These are phyloP conservation scores for Branchinecta lindahli DNA, from an alignment of 1,140 invertebrate species.

Conservation along the genomic window DNA sequence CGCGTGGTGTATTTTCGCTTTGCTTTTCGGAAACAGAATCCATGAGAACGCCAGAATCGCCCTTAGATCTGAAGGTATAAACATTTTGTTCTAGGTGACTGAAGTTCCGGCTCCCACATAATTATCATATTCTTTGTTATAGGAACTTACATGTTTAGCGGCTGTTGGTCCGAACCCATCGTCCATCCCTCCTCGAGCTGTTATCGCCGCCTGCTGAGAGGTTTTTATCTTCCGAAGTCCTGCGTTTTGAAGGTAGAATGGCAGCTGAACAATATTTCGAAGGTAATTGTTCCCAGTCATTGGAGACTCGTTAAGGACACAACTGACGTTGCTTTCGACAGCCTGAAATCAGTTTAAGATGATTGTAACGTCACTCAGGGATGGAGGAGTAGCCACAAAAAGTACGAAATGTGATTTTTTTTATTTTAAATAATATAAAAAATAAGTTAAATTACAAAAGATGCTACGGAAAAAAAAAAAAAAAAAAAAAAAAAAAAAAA, in stretches of 20 bases:
- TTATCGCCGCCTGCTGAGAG: conserved; percentile 57
- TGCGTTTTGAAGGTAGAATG: conserved; percentile 94
- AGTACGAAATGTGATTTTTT: too few species aligned
- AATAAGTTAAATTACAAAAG: background rate
- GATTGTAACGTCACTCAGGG: too few species aligned
- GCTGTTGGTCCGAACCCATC: conserved; percentile 31
- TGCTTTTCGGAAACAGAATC: too few species aligned
- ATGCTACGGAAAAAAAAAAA: conserved; percentile 14
- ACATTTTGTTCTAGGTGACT: too few species aligned
- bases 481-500: conserved; percentile 18
- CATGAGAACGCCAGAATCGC: too few species aligned
- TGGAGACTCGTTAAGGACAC: conserved; percentile 69
- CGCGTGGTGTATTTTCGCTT: too few species aligned
- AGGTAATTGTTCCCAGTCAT: conserved; percentile 64
- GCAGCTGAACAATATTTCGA: conserved; percentile 89
- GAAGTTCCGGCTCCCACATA: too few species aligned
- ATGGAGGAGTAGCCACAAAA: too few species aligned
- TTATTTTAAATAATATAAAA: background rate
- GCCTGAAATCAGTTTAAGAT: conserved; percentile 41
- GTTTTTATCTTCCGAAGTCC: conserved; percentile 71
- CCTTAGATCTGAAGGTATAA: too few species aligned
- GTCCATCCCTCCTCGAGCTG: conserved; percentile 27
- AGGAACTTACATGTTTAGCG: background rate
- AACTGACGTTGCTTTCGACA: conserved; percentile 74
- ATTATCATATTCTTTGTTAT: too few species aligned